Conservation (phyloP, 2,113 vertebrate species). For the Butastur rufipennis region DNA sequence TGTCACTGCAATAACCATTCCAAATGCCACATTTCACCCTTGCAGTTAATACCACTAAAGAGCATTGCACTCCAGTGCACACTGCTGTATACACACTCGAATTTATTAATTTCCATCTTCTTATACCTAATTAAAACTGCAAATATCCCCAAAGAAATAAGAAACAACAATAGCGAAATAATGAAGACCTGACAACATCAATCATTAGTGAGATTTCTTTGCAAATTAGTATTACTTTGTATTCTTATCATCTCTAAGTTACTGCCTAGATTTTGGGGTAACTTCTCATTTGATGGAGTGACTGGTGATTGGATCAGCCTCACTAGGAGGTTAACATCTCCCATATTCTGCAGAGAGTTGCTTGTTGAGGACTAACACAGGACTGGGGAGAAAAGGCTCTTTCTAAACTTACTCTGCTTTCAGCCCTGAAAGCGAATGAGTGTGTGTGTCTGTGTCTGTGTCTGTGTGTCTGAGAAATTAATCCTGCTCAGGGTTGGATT, state of each 20-base stretch:
- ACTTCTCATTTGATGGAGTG: neutral
- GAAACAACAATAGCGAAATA: neutral
- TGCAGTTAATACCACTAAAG: neutral
- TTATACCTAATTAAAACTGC: neutral
- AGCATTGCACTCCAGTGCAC: neutral
- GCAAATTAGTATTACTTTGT: neutral
- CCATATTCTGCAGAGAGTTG: neutral
- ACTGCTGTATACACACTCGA: neutral
- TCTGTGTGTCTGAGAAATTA: neutral
- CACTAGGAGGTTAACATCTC: neutral
- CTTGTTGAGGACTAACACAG: neutral
- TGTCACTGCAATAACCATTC: neutral
- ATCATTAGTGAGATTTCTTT: neutral
- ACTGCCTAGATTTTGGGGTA: neutral
- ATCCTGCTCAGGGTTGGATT: slow-evolving; percentile 24
- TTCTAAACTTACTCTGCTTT: neutral
- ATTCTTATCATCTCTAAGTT: neutral
- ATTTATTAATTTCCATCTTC: neutral
- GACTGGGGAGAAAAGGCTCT: neutral
- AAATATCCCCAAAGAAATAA: neutral
- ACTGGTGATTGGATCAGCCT: neutral
- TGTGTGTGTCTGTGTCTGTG: neutral
- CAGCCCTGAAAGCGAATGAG: neutral
- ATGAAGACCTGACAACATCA: neutral
- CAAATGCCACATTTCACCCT: neutral